These are phyloP conservation scores for Choloepus hoffmanni DNA, from an alignment of 2,113 vertebrate species.

Conservation along the genomic window DNA sequence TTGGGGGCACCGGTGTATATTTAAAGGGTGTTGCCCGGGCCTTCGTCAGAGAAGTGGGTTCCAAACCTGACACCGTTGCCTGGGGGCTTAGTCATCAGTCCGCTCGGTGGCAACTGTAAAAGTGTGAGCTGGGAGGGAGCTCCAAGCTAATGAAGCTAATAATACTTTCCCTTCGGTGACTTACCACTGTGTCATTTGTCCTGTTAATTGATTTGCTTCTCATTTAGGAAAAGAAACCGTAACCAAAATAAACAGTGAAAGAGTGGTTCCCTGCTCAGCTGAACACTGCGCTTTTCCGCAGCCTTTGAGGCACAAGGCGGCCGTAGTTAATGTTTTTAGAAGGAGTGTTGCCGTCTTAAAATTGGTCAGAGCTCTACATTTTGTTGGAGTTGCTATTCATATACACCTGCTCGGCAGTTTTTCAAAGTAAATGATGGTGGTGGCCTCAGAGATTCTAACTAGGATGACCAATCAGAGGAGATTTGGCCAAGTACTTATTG, in stretches of 20 bases:
- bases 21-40: slow-evolving; percentile 23
- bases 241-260: slow-evolving; percentile 39
- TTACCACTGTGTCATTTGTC: slow-evolving; percentile 17
- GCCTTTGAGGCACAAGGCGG: slow-evolving; percentile 61
- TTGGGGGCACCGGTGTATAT: neutral
- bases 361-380: neutral
- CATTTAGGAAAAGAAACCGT: neutral
- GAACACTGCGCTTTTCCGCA: slow-evolving; percentile 39
- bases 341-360: slow-evolving; percentile 75
- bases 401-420: slow-evolving; percentile 54
- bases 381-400: neutral
- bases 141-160: slow-evolving; percentile 3
- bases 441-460: neutral
- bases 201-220: slow-evolving; percentile 51
- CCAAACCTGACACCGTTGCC: neutral
- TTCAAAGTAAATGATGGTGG: neutral
- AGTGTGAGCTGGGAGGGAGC: slow-evolving; percentile 12
- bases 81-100: neutral
- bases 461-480: neutral
- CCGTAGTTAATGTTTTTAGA: slow-evolving; percentile 75
- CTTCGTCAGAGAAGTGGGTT: neutral
- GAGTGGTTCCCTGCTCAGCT: slow-evolving; percentile 26
- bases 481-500: neutral
- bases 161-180: slow-evolving; percentile 45
- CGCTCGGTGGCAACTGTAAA: neutral